These are phyloP conservation scores for Dicycla oo DNA, from an alignment of 2,888 invertebrate species.

Conservation along the genomic window DNA sequence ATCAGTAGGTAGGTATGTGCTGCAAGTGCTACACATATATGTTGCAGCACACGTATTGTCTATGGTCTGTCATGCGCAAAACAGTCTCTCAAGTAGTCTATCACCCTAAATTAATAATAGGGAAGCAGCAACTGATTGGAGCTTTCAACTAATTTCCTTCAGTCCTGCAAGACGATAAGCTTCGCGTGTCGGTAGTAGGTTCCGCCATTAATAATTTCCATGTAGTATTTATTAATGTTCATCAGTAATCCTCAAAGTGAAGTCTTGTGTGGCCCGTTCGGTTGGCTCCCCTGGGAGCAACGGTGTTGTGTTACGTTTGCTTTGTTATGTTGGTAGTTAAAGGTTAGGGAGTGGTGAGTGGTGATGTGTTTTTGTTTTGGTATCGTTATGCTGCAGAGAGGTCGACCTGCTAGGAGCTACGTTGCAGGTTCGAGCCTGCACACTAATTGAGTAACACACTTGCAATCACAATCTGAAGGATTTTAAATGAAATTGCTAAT, in stretches of 20 bases:
- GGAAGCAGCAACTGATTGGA: conserved; percentile 12
- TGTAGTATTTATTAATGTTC: conserved; percentile 60
- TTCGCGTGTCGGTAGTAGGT: conserved; percentile 17
- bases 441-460: too few species aligned
- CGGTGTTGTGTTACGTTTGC: conserved; percentile 67
- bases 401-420: too few species aligned
- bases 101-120: conserved; percentile 26
- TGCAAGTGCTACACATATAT: neutral
- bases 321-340: conserved; percentile 61
- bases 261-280: conserved; percentile 57
- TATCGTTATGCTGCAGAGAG: neutral
- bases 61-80: neutral
- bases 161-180: conserved; percentile 44
- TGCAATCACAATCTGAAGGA: too few species aligned
- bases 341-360: conserved; percentile 33
- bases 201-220: conserved; percentile 63
- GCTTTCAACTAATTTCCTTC: conserved; percentile 47
- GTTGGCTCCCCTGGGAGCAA: conserved; percentile 55
- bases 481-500: too few species aligned
- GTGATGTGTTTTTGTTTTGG: conserved; percentile 32
- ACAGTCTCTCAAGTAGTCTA: neutral
- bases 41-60: conserved; percentile 4
- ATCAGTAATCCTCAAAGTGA: conserved; percentile 61
- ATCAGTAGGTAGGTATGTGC: neutral
- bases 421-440: too few species aligned